phyloP scores from a whole-genome alignment of 2,888 invertebrate genomes.

The Rutpela maculata region DNA sequence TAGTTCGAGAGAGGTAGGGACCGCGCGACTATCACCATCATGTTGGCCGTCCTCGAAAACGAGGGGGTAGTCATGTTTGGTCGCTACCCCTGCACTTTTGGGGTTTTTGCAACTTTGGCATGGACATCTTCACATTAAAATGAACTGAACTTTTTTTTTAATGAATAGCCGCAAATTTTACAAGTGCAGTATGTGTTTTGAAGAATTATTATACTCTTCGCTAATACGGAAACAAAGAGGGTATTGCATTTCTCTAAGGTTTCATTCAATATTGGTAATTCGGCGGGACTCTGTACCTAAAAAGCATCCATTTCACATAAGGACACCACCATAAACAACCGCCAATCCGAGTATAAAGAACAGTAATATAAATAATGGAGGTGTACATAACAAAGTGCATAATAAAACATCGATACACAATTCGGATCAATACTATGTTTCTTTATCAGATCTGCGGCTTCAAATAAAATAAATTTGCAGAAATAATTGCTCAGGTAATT shows the following conservation, averaged over 20 bases:
- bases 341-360: neutral
- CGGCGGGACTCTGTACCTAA: neutral
- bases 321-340: constrained; percentile 5
- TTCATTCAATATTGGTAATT: neutral
- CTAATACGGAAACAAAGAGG: no score
- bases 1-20: no score
- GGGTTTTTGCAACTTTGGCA: no score
- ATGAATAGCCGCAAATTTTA: no score
- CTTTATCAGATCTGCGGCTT: constrained; percentile 72
- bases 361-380: constrained; percentile 68
- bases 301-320: neutral
- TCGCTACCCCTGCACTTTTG: no score
- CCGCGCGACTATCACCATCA: no score
- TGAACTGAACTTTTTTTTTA: no score
- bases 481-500: constrained; percentile 56
- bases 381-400: constrained; percentile 69
- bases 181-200: neutral
- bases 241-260: neutral
- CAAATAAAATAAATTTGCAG: constrained; percentile 71
- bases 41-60: no score
- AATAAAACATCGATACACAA: constrained; percentile 71
- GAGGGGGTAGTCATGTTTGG: no score
- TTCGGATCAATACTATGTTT: constrained; percentile 72
- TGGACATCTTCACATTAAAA: no score
- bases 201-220: no score